Percentiles rank a stretch among this genome's conserved stretches.
phyloP scores from a whole-genome alignment of 1,140 invertebrate genomes.

The Linepithema humile region DNA sequence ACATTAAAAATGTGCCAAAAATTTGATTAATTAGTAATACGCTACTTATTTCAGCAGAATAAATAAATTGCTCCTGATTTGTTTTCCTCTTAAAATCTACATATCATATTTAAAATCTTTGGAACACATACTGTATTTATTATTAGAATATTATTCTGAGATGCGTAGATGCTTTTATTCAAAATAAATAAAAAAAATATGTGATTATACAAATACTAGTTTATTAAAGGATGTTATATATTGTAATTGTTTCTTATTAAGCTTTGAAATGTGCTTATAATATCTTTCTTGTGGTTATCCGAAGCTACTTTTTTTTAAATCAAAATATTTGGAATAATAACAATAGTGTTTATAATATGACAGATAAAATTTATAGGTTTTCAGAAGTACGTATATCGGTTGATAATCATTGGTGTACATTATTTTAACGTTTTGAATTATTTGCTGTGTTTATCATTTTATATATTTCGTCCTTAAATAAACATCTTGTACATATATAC shows the following conservation, averaged over 20 bases:
- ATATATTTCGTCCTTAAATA: conserved; percentile 42
- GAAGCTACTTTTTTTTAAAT: background rate
- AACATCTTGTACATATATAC: conserved; percentile 18
- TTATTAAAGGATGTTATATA: background rate
- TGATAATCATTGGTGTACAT: background rate
- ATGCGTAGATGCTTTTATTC: conserved; percentile 1
- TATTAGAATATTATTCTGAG: background rate
- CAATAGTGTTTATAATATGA: background rate
- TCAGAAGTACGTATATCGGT: too few species aligned
- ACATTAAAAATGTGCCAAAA: conserved; percentile 16
- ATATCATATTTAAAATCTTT: conserved; percentile 15
- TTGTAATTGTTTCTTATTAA: background rate
- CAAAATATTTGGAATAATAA: background rate
- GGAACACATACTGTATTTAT: background rate
- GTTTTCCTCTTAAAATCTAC: conserved; percentile 4
- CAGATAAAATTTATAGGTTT: background rate
- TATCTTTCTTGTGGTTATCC: background rate
- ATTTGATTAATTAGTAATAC: conserved; percentile 17
- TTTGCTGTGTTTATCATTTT: background rate
- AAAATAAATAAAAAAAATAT: conserved; percentile 21
- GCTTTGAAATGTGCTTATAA: background rate
- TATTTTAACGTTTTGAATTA: background rate
- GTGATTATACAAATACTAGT: background rate
- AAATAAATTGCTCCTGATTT: background rate
- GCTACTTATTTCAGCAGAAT: background rate